Evolutionary conservation across 2,797 vertebrate genomes (phyloP).

Genomic region (Pangasius djambal): DNA sequence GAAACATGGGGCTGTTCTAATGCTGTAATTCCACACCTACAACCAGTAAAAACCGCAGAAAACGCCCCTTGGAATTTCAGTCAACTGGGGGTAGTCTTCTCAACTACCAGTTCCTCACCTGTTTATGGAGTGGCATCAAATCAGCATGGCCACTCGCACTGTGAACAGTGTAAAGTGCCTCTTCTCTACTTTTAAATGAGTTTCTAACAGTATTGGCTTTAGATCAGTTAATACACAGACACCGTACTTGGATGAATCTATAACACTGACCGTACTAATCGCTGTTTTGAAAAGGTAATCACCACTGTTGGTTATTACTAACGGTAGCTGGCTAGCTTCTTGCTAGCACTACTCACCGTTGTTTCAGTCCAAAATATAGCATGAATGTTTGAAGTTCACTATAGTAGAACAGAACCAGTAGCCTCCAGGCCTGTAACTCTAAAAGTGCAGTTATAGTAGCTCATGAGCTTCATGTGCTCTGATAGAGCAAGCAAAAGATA

Average conservation of each 20-base stretch:
- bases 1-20: background rate
- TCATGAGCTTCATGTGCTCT: background rate
- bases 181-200: background rate
- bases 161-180: background rate
- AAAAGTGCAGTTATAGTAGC: background rate
- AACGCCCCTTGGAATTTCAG: background rate
- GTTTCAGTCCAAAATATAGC: background rate
- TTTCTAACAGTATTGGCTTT: background rate
- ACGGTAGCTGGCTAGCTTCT: background rate
- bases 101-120: background rate
- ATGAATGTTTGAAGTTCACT: background rate
- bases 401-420: background rate
- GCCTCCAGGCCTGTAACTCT: background rate
- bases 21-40: background rate
- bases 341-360: background rate
- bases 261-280: background rate
- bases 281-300: background rate
- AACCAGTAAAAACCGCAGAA: background rate
- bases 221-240: background rate
- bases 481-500: background rate
- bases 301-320: background rate
- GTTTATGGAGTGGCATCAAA: background rate
- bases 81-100: background rate
- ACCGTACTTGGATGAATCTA: background rate
- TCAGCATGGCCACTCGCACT: background rate